Evolutionary conservation across 2,888 invertebrate genomes (phyloP), one percentile per base, ranked within the genome.

Genomic region (Rapana venosa): DNA sequence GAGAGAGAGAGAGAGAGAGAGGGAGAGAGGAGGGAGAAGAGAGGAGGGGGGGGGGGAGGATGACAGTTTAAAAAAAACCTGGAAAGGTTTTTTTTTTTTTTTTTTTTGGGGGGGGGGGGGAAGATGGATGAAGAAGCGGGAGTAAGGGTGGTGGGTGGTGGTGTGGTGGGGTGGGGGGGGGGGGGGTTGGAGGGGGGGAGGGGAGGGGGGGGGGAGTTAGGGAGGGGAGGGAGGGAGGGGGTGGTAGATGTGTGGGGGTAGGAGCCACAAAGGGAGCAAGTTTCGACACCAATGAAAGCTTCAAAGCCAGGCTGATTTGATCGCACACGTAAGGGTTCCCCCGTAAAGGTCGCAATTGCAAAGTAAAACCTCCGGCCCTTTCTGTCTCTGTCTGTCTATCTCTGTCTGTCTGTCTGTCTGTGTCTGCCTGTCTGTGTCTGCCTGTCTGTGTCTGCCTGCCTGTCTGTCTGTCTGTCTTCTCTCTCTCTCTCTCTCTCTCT

Each of bases 291-390:
- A 83, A 47, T 47, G 36, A 36, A 22, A 36, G 20, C 81, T 83
- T 83, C 81, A 83, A 83, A 83, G 81, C 32, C 36, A 13, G 36
- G 22, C 81, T 83, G 47, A 83, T 83, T 83, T 83, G 81, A 83
- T 83, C 47, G 81, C 47, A 83, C 81, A 47, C 81, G 47, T 83
- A 83, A 47, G 81, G 81, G 26, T 47, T 83, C 81, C 32, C 81
- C 32, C 81, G 36, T 83, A 47, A 83, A 83, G 81, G 47, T 83
- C 47, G 81, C 81, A 36, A 83, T 47, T 47, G 26, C 81, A 47
- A 83, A 83, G 81, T 83, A 47, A 83, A 83, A 83, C 47, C 81
- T 47, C 36, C 22, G 22, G 20, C 81, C 26, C 81, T 47, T 15
- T 79, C 35, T 79, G 32, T 79, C 32, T 79, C 35, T 79, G 17